These are phyloP conservation scores for Vanessa atalanta DNA, from an alignment of 1,140 invertebrate species.

Conservation along the genomic window DNA sequence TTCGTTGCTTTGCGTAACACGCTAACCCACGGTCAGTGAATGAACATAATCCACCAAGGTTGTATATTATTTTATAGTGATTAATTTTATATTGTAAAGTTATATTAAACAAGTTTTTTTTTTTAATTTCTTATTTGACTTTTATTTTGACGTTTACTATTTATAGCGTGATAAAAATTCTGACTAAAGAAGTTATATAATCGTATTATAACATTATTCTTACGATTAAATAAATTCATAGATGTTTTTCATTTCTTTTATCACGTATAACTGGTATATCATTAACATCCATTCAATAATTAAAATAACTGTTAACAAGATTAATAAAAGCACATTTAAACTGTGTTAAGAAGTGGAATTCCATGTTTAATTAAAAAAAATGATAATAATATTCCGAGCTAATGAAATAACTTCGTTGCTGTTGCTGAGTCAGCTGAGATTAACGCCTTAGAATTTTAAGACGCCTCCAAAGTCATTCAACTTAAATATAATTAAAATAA, in stretches of 20 bases:
- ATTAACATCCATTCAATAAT: too few relatives aligned
- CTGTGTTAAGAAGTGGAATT: background rate
- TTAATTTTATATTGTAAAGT: constrained; percentile 5
- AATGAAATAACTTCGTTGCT: background rate
- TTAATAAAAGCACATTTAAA: background rate
- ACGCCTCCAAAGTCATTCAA: too few relatives aligned
- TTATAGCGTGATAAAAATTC: too few relatives aligned
- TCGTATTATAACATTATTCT: too few relatives aligned
- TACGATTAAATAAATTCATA: too few relatives aligned
- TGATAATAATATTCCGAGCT: background rate
- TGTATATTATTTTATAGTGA: constrained; percentile 18
- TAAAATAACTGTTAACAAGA: too few relatives aligned
- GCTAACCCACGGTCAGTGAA: constrained; percentile 33
- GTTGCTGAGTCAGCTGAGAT: background rate
- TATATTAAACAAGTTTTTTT: background rate
- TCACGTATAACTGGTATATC: too few relatives aligned
- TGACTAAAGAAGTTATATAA: too few relatives aligned
- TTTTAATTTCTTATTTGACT: too few relatives aligned
- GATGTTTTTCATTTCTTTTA: too few relatives aligned
- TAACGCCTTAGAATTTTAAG: background rate
- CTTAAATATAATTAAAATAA: too few relatives aligned
- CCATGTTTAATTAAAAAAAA: background rate
- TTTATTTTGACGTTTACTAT: too few relatives aligned
- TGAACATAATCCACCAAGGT: constrained; percentile 27
- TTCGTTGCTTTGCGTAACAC: constrained; percentile 32